Evolutionary conservation across 1,140 invertebrate genomes (phyloP), one percentile per base, ranked within the genome.

Genomic region (Pseudomyrmex cubaensis): DNA sequence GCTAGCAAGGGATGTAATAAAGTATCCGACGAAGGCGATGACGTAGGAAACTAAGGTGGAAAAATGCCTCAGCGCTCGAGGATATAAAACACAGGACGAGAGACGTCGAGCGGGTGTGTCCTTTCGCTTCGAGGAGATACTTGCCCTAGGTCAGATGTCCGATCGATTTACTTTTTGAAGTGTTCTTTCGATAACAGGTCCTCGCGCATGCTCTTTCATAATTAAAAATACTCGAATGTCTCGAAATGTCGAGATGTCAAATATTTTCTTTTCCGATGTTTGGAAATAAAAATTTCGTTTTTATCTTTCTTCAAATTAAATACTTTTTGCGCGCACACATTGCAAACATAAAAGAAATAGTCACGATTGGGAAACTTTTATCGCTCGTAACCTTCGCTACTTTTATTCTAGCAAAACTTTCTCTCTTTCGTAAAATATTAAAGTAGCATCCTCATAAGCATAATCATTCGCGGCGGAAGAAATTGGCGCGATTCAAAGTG

Each of bases 1-100:
- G 35, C 10, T 15, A 25, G 1, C n/a, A 35, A 46, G 56, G n/a
- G 20, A 52, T 62, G 59, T 76, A 85, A 82, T 85, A 85, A 73
- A 88, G 15, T 82, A 87, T 87, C 66, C 84, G 56, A 66, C 63
- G 73, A 52, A 80, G 70, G 17, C 57, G 44, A 59, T 46, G 52
- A n/a, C 13, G 48, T 50, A 46, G 59, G 46, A 77, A 62, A 78
- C 22, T 57, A 61, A 61, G 35, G 64, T 61, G 46, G 54, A 84
- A 54, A 76, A 72, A 72, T 77, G 63, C 80, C 72, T 70, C 35
- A 12, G 57, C 20, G 64, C 54, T 59, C 52, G 13, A 17, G 44
- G 46, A 50, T 80, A 8, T 50, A 22, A 57, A 22, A 48, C 10
- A 48, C 7, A 56, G 59, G 20, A n/a, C 3, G 46, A 44, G 10